A percentile compares a stretch with the other conserved stretches of the same genome.
These are phyloP conservation scores for Toxonevra muliebris DNA, from an alignment of 2,888 invertebrate species.

Conservation along the genomic window DNA sequence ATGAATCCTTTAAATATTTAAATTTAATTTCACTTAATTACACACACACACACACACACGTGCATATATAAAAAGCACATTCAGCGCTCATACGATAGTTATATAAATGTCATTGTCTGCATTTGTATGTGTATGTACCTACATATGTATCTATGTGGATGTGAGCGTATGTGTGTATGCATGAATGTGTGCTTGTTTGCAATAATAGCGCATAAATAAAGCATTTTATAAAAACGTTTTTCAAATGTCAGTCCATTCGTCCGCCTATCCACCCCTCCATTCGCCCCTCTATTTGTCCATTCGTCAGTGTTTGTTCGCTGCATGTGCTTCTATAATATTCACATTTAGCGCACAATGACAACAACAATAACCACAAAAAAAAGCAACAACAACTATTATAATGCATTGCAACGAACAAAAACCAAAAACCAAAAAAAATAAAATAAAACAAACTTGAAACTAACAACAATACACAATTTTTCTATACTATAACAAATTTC, in stretches of 20 bases:
- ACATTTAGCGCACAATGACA: neutral
- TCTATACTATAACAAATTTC: too few relatives aligned
- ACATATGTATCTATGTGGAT: too few relatives aligned
- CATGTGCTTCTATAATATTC: neutral
- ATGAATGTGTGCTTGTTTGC: neutral
- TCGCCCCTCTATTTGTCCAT: too few relatives aligned
- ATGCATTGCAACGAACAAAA: neutral
- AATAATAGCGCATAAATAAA: slow-evolving; percentile 7
- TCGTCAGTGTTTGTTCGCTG: neutral
- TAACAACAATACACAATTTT: too few relatives aligned
- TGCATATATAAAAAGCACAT: neutral
- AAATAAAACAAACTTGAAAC: too few relatives aligned
- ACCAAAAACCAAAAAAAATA: neutral
- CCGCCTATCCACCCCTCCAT: too few relatives aligned
- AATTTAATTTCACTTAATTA: slow-evolving; percentile 47
- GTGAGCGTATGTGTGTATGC: neutral
- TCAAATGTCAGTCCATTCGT: neutral
- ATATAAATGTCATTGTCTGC: slow-evolving; percentile 1
- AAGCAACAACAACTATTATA: slow-evolving; percentile 2
- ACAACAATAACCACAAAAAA: slow-evolving; percentile 5
- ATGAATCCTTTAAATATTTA: slow-evolving; percentile 53
- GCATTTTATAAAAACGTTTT: neutral
- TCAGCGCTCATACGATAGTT: too few relatives aligned
- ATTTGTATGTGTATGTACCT: neutral
- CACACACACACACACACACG: slow-evolving; percentile 33